Conservation (phyloP, 2,888 invertebrate species). For the Scaptodrosophila latifasciaeformis region DNA sequence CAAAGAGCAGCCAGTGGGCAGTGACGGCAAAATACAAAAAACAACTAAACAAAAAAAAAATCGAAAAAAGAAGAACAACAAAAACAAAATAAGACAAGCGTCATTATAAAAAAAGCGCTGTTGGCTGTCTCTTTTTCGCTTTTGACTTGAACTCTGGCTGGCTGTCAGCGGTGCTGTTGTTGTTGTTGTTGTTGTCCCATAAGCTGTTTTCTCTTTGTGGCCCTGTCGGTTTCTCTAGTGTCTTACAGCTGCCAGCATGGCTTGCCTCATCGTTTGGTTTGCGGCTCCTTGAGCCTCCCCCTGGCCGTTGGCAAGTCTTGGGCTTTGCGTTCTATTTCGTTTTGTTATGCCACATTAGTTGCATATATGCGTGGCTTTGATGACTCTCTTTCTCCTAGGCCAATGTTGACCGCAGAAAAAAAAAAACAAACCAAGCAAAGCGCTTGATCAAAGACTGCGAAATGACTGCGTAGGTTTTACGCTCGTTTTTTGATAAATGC, state of each 20-base stretch:
- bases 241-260: slow-evolving; percentile 31
- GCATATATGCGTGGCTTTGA: slow-evolving; percentile 47
- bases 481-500: too few species aligned
- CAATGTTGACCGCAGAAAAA: slow-evolving; percentile 28
- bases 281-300: slow-evolving; percentile 38
- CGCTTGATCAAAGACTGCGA: slow-evolving; percentile 57
- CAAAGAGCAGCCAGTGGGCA: slow-evolving; percentile 46
- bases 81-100: slow-evolving; percentile 57
- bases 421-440: slow-evolving; percentile 23
- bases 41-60: too few species aligned
- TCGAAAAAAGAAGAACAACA: too few species aligned
- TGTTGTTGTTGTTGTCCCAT: slow-evolving; percentile 29
- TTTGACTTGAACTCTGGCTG: too few species aligned
- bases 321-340: slow-evolving; percentile 52
- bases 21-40: too few species aligned
- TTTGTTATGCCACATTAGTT: slow-evolving; percentile 62
- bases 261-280: background rate
- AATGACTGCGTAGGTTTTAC: slow-evolving; percentile 56
- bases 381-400: slow-evolving; percentile 50
- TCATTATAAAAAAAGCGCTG: slow-evolving; percentile 50
- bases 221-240: slow-evolving; percentile 20
- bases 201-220: slow-evolving; percentile 27
- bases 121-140: slow-evolving; percentile 22
- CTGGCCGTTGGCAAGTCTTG: background rate
- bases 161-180: background rate